Evolutionary conservation across 1,140 invertebrate genomes (phyloP).

Genomic region (Drosophila ananassae): DNA sequence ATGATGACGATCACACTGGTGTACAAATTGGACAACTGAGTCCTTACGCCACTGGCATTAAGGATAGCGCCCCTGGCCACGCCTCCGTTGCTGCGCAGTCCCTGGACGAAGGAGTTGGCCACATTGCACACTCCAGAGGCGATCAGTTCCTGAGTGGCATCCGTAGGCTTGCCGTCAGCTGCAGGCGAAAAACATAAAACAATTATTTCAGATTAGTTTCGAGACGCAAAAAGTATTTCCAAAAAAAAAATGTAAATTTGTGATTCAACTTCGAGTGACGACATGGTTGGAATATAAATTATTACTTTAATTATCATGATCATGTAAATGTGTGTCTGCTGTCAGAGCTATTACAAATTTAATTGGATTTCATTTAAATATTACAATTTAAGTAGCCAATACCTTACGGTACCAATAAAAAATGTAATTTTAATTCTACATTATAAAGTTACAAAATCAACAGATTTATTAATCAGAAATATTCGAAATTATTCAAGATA

Average conservation of each 20-base stretch:
- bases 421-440: too few relatives aligned
- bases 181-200: not conserved
- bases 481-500: too few relatives aligned
- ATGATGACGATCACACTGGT: constrained; percentile 89
- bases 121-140: constrained; percentile 93
- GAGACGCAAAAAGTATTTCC: not conserved
- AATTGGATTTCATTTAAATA: not conserved
- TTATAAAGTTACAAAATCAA: too few relatives aligned
- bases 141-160: constrained; percentile 93
- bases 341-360: constrained; percentile 2
- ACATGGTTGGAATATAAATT: not conserved
- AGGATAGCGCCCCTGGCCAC: constrained; percentile 94
- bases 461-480: not conserved
- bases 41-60: constrained; percentile 94
- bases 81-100: constrained; percentile 94
- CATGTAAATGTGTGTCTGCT: constrained; percentile 8
- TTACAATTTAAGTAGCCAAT: constrained; percentile 1
- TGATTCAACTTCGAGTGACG: constrained; percentile 6
- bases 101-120: constrained; percentile 93
- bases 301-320: not conserved
- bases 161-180: constrained; percentile 90
- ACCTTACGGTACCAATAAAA: not conserved
- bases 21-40: constrained; percentile 91
- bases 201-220: not conserved
- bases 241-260: not conserved